Percentiles rank a stretch among this genome's conserved stretches.
Evolutionary conservation across 2,113 vertebrate species (phyloP).

Genomic region (Eclectus roratus): DNA sequence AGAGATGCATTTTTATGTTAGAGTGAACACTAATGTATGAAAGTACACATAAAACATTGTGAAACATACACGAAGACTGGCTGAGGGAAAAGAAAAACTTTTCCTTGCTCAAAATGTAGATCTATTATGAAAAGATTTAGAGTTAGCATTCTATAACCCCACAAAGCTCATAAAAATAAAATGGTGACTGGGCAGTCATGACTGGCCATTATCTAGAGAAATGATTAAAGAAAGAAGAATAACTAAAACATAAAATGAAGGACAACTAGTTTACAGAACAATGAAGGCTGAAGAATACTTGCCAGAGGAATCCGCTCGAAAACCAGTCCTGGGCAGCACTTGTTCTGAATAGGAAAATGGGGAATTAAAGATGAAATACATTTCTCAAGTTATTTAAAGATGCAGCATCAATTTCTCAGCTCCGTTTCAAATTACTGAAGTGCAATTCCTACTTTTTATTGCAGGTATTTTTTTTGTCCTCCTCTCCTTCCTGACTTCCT

Average conservation of each 20-base stretch:
- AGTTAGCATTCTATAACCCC: neutral
- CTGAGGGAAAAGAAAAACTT: neutral
- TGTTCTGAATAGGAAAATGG: slow-evolving; percentile 88
- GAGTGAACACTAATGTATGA: neutral
- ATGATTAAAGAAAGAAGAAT: slow-evolving; percentile 56
- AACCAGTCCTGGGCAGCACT: slow-evolving; percentile 86
- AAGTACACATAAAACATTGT: neutral
- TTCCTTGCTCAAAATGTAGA: neutral
- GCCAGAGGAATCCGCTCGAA: slow-evolving; percentile 90
- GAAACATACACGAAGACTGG: neutral
- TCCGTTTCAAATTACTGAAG: slow-evolving; percentile 1
- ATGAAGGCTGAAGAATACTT: slow-evolving; percentile 77
- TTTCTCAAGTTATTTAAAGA: slow-evolving; percentile 70
- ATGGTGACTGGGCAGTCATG: slow-evolving; percentile 11
- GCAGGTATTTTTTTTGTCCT: neutral
- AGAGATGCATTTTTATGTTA: neutral
- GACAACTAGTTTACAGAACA: slow-evolving; percentile 65
- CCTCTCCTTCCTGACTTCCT: neutral
- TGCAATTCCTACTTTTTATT: neutral
- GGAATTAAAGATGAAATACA: slow-evolving; percentile 78
- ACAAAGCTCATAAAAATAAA: neutral
- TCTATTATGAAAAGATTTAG: neutral
- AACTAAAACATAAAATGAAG: slow-evolving; percentile 70
- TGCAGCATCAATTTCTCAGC: slow-evolving; percentile 49
- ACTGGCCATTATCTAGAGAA: neutral